Percentiles rank a stretch among this genome's conserved stretches.
Conservation (phyloP, 2,113 vertebrate species). For the Pangasianodon hypophthalmus region DNA sequence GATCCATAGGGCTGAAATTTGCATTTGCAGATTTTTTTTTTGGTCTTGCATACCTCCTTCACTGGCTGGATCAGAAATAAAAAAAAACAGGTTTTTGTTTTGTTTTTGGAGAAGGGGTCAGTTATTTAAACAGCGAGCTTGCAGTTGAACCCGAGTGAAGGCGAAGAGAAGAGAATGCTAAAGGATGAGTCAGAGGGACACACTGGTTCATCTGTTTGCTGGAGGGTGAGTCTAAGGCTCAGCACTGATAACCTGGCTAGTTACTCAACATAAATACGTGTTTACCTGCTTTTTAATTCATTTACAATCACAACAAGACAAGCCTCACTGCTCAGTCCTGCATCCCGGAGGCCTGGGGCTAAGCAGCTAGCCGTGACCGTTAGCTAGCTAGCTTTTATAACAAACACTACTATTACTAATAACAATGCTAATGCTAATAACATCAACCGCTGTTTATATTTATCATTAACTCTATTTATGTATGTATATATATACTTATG, state of each 20-base stretch:
- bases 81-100: background rate
- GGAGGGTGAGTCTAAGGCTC: conserved; percentile 81
- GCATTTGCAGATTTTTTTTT: background rate
- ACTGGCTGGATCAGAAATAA: background rate
- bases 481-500: too few species aligned
- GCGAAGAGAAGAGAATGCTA: conserved; percentile 77
- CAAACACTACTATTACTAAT: background rate
- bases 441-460: background rate
- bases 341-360: conserved; percentile 5
- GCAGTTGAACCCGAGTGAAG: conserved; percentile 56
- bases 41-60: background rate
- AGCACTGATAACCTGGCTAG: too few species aligned
- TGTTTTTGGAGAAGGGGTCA: background rate
- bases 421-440: background rate
- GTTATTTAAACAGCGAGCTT: conserved; percentile 31
- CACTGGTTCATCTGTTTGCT: conserved; percentile 93
- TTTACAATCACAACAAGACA: background rate
- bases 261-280: background rate
- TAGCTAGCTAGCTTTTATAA: background rate
- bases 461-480: too few species aligned
- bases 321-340: background rate
- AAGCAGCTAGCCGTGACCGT: background rate
- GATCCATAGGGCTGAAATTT: background rate
- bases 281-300: background rate
- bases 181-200: conserved; percentile 95